phyloP scores from a whole-genome alignment of 2,888 invertebrate species.

The Yponomeuta malinellus region DNA sequence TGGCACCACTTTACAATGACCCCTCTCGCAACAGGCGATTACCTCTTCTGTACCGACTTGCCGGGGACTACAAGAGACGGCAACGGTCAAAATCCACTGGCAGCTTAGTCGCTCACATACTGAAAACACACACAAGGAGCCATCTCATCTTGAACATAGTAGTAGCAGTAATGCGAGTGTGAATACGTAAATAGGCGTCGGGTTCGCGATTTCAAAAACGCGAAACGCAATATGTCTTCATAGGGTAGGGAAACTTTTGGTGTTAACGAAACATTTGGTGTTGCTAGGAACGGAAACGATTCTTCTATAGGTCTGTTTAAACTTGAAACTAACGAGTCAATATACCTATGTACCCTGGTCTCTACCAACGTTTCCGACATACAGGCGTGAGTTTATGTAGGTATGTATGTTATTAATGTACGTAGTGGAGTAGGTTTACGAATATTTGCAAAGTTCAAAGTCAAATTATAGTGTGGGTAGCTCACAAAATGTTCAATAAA shows the following conservation, averaged over 20 bases:
- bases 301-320: slow-evolving; percentile 43
- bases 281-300: slow-evolving; percentile 53
- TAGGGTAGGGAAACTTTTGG: slow-evolving; percentile 57
- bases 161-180: slow-evolving; percentile 71
- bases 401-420: no score
- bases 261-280: slow-evolving; percentile 58
- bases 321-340: slow-evolving; percentile 34
- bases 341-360: slow-evolving; percentile 8
- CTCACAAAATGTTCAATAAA: no score
- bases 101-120: slow-evolving; percentile 58
- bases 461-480: no score
- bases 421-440: background rate
- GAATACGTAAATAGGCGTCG: slow-evolving; percentile 73
- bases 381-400: no score
- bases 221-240: slow-evolving; percentile 75
- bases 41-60: slow-evolving; percentile 46
- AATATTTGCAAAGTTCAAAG: no score
- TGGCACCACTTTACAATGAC: slow-evolving; percentile 55
- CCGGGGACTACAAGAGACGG: slow-evolving; percentile 46
- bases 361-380: no score
- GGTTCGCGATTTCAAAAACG: slow-evolving; percentile 74
- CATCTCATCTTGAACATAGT: slow-evolving; percentile 67
- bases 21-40: slow-evolving; percentile 63
- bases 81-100: slow-evolving; percentile 45
- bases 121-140: slow-evolving; percentile 51